These are phyloP conservation scores for Cyprinodon tularosa DNA, from an alignment of 2,113 vertebrate species.

Conservation along the genomic window DNA sequence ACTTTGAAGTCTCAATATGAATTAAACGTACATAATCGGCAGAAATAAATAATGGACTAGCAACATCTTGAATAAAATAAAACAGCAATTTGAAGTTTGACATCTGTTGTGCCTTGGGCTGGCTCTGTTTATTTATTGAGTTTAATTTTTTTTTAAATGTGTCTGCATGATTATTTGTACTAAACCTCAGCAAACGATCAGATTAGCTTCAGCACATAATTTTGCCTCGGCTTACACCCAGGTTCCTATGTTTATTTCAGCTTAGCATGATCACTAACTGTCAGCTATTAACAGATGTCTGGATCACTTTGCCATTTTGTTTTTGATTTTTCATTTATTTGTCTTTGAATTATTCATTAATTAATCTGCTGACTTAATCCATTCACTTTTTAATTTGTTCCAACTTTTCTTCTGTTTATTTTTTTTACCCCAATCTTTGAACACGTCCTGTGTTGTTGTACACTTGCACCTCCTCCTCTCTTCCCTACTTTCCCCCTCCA, in stretches of 20 bases:
- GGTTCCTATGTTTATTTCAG: conserved; percentile 9
- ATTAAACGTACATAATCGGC: too few species aligned
- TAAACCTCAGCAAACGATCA: not conserved
- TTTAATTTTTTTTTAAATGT: not conserved
- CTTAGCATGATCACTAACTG: conserved; percentile 55
- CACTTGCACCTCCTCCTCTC: conserved; percentile 66
- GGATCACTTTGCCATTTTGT: conserved; percentile 25
- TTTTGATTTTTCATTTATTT: conserved; percentile 35
- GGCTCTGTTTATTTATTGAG: not conserved
- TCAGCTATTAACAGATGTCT: conserved; percentile 48
- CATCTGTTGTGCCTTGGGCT: not conserved
- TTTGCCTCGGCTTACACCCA: conserved; percentile 17
- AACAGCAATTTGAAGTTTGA: too few species aligned
- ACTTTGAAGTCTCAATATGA: too few species aligned
- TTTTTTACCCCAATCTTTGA: conserved; percentile 83
- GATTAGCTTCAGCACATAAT: conserved; percentile 29
- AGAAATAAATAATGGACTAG: too few species aligned
- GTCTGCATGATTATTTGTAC: not conserved
- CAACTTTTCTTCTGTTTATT: conserved; percentile 56
- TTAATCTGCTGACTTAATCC: conserved; percentile 49
- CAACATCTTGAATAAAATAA: too few species aligned
- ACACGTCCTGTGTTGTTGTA: conserved; percentile 84
- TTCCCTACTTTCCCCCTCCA: conserved; percentile 47
- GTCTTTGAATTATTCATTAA: conserved; percentile 55
- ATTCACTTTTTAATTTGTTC: conserved; percentile 80